Evolutionary conservation across 2,888 invertebrate genomes (phyloP), one percentile per base, ranked within the genome.

Genomic region (Acronicta aceris): DNA sequence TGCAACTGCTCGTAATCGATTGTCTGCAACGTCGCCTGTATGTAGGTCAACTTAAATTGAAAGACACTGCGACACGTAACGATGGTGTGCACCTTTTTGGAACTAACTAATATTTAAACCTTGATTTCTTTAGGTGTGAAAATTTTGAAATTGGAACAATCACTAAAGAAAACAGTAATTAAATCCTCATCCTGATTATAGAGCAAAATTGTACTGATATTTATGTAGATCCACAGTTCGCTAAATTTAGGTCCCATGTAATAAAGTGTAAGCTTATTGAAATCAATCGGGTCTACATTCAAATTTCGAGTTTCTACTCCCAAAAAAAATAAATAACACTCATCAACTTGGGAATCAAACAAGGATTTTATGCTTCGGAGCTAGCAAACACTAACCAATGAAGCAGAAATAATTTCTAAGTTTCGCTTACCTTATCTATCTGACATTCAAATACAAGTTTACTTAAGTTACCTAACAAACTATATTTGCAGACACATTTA

Each of bases 41-140:
- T 84, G 78, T 84, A 81, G 85, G 85, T 85, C 84, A 74, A 72
- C 62, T 63, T 61, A 71, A 80, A 85, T 84, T 81, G 81, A 81
- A 85, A 83, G 85, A 80, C 78, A 80, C 78, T 74, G 71, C 71
- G 75, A 75, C 67, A 78, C 74, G 78, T 79, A 74, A 74, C 42
- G 9, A 16, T 65, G 71, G 51, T 65, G 38, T 51, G 33, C 41
- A 69, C 63, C 45, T 42, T 13, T 16, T 55, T 65, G 40, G n/a
- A 43, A 45, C 76, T 15, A n/a, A 9, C 27, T 47, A 36, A 27
- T 54, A 38, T n/a, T n/a, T 6, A 38, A 56, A 25, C 21, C 36
- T 30, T n/a, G 27, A 45, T 55, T 51, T 61, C 17, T 36, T 36
- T n/a, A 15, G 3, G 25, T 42, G 33, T 25, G 2, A 12, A 27